Evolutionary conservation across 2,797 vertebrate genomes (phyloP), one percentile per base, ranked within the genome.

Genomic region (Ispidina lecontei): DNA sequence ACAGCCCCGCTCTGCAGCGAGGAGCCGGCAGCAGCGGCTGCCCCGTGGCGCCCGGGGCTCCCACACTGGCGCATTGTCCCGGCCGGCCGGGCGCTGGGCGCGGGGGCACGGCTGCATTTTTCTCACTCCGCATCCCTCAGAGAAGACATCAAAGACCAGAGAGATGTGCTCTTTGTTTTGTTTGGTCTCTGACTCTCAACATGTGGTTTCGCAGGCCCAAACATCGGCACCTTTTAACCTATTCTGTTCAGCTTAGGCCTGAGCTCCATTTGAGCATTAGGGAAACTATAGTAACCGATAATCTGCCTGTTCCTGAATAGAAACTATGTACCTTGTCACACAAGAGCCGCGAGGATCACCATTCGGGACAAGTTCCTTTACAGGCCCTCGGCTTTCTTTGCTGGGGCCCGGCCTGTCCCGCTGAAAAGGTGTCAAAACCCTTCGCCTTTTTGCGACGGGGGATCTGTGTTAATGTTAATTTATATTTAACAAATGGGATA

Each of bases 241-340:
- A 99, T 99, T 99, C 99, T 99, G 98, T 98, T 98, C 97, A 99
- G 99, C 99, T 99, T 99, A 99, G 98, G 98, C 98, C 98, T 97
- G 93, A 98, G 98, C 98, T 99, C 98, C 98, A 98, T 98, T 98
- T 98, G 98, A 98, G 99, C 98, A 99, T 99, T 99, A 99, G 98
- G 98, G 99, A 99, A 99, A 99, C 99, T 99, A 99, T 99, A 99
- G 99, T 99, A 99, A 99, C 99, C 98, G 97, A 98, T 99, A 99
- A 99, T 99, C 99, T 99, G 98, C 98, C 98, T 97, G 98, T 98
- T 89, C 95, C 98, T 99, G 98, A 99, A 99, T 99, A 98, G 99
- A 99, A 99, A 98, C 99, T 99, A 99, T 99, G 99, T 99, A 99
- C 99, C 99, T 99, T 99, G 99, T 99, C 98, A 98, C 98, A 99